phyloP scores from a whole-genome alignment of 2,797 vertebrate species.

The Mormyrus proboscirostris region DNA sequence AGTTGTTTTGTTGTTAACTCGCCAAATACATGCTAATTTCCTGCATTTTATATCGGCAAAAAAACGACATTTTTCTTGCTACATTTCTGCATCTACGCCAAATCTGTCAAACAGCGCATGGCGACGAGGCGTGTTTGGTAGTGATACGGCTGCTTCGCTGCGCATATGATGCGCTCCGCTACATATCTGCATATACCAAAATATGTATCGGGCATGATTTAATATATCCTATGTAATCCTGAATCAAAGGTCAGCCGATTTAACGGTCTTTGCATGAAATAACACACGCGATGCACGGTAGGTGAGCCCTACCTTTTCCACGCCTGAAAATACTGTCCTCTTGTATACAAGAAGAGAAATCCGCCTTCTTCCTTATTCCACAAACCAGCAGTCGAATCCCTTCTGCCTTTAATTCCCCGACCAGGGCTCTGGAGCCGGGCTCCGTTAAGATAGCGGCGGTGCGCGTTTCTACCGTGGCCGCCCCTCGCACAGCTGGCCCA shows the following conservation, averaged over 20 bases:
- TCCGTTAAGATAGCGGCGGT: not conserved
- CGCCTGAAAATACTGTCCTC: not conserved
- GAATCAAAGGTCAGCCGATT: not conserved
- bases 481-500: slow-evolving; percentile 19
- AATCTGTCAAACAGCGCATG: not conserved
- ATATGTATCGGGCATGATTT: not conserved
- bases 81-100: not conserved
- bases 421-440: not conserved
- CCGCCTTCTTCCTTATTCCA: not conserved
- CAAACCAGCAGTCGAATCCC: not conserved
- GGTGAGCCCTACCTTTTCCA: not conserved
- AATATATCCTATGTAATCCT: not conserved
- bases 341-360: not conserved
- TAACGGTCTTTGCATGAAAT: not conserved
- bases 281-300: not conserved
- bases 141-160: not conserved
- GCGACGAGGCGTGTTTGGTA: not conserved
- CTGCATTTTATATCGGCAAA: not conserved
- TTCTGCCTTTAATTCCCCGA: not conserved
- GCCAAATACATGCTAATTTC: not conserved
- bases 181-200: not conserved
- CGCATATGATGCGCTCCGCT: not conserved
- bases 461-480: not conserved
- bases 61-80: not conserved
- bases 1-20: not conserved